phyloP scores from a whole-genome alignment of 2,888 invertebrate genomes.

The Polydrusus cervinus region DNA sequence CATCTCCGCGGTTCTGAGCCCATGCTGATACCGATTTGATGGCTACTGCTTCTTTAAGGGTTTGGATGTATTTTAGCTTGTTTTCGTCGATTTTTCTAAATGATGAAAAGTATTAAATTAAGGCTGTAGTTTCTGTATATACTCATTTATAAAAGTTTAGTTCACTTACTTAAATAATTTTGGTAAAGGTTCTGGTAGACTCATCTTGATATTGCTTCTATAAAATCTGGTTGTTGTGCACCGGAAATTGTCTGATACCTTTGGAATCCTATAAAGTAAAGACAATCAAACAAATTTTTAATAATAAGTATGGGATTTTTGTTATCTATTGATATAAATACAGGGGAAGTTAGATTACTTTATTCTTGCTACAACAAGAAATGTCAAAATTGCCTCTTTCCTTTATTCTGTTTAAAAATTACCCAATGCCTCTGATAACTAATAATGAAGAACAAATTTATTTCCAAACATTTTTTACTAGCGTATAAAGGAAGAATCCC shows the following conservation, averaged over 20 bases:
- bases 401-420: background rate
- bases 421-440: no score
- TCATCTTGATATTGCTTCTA: background rate
- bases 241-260: background rate
- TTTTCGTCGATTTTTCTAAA: conserved; percentile 85
- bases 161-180: conserved; percentile 12
- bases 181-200: background rate
- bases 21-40: conserved; percentile 96
- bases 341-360: no score
- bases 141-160: background rate
- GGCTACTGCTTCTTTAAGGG: conserved; percentile 87
- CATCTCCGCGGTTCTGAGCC: conserved; percentile 86
- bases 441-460: no score
- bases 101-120: background rate
- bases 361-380: background rate
- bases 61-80: conserved; percentile 82
- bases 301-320: background rate
- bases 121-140: background rate
- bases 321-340: conserved; percentile 1
- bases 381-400: background rate
- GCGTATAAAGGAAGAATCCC: no score
- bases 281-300: background rate
- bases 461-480: no score
- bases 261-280: background rate
- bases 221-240: background rate